Percentiles rank a stretch among this genome's conserved stretches.
phyloP scores from a whole-genome alignment of 2,113 vertebrate genomes.

The Nerophis ophidion region DNA sequence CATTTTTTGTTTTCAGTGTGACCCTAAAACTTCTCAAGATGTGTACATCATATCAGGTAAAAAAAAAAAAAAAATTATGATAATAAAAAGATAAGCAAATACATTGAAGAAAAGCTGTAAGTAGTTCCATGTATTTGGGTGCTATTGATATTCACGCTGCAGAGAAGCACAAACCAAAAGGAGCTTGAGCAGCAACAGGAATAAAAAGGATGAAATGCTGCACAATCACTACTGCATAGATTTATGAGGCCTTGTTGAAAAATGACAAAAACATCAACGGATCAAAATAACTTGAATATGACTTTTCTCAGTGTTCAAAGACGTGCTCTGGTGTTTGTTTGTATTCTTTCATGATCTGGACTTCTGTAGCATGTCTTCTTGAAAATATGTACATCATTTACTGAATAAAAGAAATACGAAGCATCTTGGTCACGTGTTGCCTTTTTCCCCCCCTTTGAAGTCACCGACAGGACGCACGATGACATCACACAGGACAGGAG shows the following conservation, averaged over 20 bases:
- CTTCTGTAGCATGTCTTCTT: conserved; percentile 73
- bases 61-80: not conserved
- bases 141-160: conserved; percentile 69
- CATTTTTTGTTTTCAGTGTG: too few species aligned
- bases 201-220: conserved; percentile 58
- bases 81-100: conserved; percentile 9
- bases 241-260: conserved; percentile 68
- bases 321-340: conserved; percentile 54
- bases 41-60: conserved; percentile 55
- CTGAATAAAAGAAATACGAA: conserved; percentile 61
- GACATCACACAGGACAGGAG: too few species aligned
- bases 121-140: conserved; percentile 63
- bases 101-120: conserved; percentile 37
- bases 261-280: conserved; percentile 37
- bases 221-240: conserved; percentile 72
- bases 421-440: conserved; percentile 11
- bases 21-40: conserved; percentile 1
- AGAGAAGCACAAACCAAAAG: conserved; percentile 78
- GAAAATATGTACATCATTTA: conserved; percentile 72
- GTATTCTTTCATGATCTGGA: conserved; percentile 58
- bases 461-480: too few species aligned
- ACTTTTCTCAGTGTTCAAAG: conserved; percentile 66
- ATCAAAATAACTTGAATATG: conserved; percentile 62
- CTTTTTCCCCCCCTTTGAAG: too few species aligned
- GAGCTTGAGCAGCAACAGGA: conserved; percentile 68